Conservation (phyloP, 1,140 invertebrate genomes). For the Condylostylus longicornis region DNA sequence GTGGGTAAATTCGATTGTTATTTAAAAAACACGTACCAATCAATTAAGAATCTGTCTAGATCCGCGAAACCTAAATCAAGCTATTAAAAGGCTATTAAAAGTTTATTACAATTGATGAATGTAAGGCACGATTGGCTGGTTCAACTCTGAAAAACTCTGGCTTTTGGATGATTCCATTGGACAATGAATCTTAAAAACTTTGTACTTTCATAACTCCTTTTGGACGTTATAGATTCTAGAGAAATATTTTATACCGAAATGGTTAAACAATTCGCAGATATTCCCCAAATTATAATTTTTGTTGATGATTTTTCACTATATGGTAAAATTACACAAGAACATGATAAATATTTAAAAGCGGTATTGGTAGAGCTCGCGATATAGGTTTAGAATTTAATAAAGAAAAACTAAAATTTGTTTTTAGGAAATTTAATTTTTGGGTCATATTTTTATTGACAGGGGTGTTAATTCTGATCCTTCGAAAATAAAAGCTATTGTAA, state of each 20-base stretch:
- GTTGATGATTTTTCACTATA: slow-evolving; percentile 27
- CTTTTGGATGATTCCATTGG: no score
- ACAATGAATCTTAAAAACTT: no score
- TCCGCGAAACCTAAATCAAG: slow-evolving; percentile 35
- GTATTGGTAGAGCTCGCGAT: slow-evolving; percentile 15
- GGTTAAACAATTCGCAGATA: slow-evolving; percentile 18
- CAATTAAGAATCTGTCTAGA: slow-evolving; percentile 28
- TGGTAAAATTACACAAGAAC: slow-evolving; percentile 12
- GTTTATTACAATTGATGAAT: no score
- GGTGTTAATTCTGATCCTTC: slow-evolving; percentile 12
- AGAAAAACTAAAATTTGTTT: slow-evolving; percentile 9
- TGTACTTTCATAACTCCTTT: no score
- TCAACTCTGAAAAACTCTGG: no score
- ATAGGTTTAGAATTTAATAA: slow-evolving; percentile 6
- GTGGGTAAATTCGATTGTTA: slow-evolving; percentile 22
- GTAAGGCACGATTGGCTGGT: no score
- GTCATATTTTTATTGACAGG: slow-evolving; percentile 14
- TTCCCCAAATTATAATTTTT: slow-evolving; percentile 23
- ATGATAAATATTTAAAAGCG: slow-evolving; percentile 17
- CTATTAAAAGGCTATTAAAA: no score
- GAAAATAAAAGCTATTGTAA: slow-evolving; percentile 16
- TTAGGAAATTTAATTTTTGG: slow-evolving; percentile 21
- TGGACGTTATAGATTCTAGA: slow-evolving; percentile 16
- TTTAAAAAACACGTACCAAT: no score
- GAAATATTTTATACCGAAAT: slow-evolving; percentile 28